Evolutionary conservation across 1,140 invertebrate species (phyloP), one percentile per base, ranked within the genome.

Genomic region (Goniozus legneri): DNA sequence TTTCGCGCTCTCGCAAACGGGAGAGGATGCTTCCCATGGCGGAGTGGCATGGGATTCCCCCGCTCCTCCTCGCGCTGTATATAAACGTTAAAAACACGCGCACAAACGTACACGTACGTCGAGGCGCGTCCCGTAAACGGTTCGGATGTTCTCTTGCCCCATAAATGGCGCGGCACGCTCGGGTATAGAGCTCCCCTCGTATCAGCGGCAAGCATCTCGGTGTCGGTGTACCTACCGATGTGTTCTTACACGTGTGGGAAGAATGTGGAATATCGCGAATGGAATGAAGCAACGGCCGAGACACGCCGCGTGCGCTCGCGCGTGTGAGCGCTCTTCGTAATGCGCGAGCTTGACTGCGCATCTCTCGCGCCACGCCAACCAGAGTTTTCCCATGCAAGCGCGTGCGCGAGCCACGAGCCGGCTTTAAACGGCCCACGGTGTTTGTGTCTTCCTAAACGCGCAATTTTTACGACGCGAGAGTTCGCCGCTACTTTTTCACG

Each of bases 221-320:
- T 54, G 52, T 45, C 50, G 44, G 57, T 62, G 58, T 60, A 53
- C 58, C 60, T 64, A 62, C 55, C 59, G 60, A 56, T 68, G 61
- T 67, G 61, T 57, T 62, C 59, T 59, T 62, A 67, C 68, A 68
- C 66, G 69, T 73, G 69, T 73, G 70, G 70, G 69, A 73, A 73
- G 67, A 73, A 73, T 73, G 70, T 73, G 65, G 67, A 73, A 71
- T 73, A 73, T 69, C 65, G 64, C 60, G 59, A 61, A 67, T 64
- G 67, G 64, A 69, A 70, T 69, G 68, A 69, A 58, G 70, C 64
- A 71, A 69, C 60, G n/a, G n/a, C 53, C 54, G 55, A 54, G 54
- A 67, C 61, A 60, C 61, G 41, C 34, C 50, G 32, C 30, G 31
- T 44, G 20, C 32, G n/a, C 44, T 20, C 46, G 54, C 47, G 56